Conservation (phyloP, 2,888 invertebrate species). For the Drosophila subquinaria region DNA sequence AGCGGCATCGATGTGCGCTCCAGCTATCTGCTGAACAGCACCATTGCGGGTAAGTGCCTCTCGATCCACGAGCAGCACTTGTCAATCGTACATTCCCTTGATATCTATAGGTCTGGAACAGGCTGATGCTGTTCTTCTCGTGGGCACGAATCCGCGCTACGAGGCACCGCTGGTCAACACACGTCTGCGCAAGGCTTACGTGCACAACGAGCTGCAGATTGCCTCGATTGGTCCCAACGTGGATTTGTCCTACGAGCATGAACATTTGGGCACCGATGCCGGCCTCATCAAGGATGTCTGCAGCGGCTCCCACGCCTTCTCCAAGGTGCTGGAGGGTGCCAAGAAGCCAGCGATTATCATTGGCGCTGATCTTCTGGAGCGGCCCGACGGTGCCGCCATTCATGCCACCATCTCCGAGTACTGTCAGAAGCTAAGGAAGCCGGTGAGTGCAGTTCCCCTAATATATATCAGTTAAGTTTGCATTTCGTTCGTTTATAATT, state of each 20-base stretch:
- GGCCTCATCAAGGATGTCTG: conserved; percentile 91
- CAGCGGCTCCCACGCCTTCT: conserved; percentile 89
- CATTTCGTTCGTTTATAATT: too few species aligned
- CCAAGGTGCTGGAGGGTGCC: conserved; percentile 90
- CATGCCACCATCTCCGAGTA: conserved; percentile 91
- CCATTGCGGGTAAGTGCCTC: conserved; percentile 90
- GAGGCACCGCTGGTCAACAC: conserved; percentile 99
- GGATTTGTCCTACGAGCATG: conserved; percentile 96
- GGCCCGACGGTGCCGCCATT: conserved; percentile 92
- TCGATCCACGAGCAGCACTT: conserved; percentile 4
- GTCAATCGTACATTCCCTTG: background rate
- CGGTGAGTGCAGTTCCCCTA: conserved; percentile 83
- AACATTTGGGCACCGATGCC: conserved; percentile 94
- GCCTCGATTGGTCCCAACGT: conserved; percentile 96
- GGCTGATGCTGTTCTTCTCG: conserved; percentile 95
- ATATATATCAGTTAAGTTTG: background rate
- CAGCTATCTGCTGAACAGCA: conserved; percentile 96
- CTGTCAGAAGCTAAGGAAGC: conserved; percentile 88
- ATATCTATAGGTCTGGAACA: conserved; percentile 92
- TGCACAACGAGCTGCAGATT: conserved; percentile 96
- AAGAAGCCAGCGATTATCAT: conserved; percentile 97
- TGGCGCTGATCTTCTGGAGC: conserved; percentile 93
- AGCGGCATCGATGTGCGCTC: conserved; percentile 95
- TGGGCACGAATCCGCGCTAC: conserved; percentile 98
- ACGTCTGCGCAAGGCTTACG: conserved; percentile 96